These are phyloP conservation scores for Meta bourneti DNA, from an alignment of 2,888 invertebrate species.

Conservation along the genomic window DNA sequence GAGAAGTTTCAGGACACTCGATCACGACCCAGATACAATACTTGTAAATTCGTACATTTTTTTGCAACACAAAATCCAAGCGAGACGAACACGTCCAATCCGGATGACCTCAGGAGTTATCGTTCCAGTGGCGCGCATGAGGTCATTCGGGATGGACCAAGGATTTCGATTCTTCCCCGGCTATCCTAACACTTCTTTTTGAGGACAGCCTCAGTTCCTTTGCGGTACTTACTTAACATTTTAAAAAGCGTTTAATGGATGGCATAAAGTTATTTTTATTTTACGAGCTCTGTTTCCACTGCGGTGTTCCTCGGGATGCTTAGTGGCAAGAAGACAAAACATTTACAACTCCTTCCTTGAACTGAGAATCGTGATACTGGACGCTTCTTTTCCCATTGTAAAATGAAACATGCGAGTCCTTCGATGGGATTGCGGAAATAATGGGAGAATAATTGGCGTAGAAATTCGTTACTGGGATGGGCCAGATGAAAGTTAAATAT, in stretches of 20 bases:
- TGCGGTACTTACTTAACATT: slow-evolving; percentile 6
- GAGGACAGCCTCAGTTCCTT: background rate
- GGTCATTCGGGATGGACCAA: slow-evolving; percentile 66
- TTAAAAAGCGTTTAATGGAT: background rate
- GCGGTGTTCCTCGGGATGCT: background rate
- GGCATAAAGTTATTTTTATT: slow-evolving; percentile 22
- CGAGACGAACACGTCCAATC: slow-evolving; percentile 11
- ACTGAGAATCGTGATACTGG: background rate
- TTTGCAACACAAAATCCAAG: background rate
- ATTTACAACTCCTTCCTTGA: background rate
- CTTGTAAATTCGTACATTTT: background rate
- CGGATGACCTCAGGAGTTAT: slow-evolving; percentile 38
- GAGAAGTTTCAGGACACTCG: background rate
- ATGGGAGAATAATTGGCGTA: too few relatives aligned
- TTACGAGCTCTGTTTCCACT: background rate
- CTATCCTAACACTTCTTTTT: slow-evolving; percentile 4
- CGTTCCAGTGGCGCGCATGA: slow-evolving; percentile 58
- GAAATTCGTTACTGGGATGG: too few relatives aligned
- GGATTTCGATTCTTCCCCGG: slow-evolving; percentile 16
- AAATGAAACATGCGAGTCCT: too few relatives aligned
- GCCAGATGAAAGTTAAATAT: too few relatives aligned
- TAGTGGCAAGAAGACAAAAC: background rate
- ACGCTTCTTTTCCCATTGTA: background rate
- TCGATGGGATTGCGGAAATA: too few relatives aligned
- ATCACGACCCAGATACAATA: background rate